Evolutionary conservation across 2,888 invertebrate genomes (phyloP).

Genomic region (Eurytoma adleriae): DNA sequence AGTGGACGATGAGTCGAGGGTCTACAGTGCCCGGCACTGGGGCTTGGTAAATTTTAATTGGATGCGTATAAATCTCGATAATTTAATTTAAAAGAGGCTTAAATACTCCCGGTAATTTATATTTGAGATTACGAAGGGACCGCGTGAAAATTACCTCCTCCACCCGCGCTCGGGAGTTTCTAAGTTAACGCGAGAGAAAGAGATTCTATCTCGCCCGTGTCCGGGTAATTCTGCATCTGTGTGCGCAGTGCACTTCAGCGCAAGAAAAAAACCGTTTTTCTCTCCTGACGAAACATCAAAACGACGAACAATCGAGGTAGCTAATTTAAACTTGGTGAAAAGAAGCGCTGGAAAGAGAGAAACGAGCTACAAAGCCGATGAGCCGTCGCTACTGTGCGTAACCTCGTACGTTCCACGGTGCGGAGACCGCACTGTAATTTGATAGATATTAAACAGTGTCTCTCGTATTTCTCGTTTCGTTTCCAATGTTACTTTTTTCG

Average conservation of each 20-base stretch:
- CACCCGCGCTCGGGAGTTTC: conserved; percentile 16
- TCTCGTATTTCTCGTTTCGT: neutral
- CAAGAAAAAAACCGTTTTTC: neutral
- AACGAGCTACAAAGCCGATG: neutral
- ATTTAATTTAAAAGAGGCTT: conserved; percentile 57
- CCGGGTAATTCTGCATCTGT: neutral
- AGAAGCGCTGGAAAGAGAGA: conserved; percentile 3
- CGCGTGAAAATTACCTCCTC: conserved; percentile 47
- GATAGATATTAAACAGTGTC: conserved; percentile 15
- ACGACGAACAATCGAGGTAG: too few relatives aligned
- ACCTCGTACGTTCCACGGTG: neutral
- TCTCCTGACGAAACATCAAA: neutral
- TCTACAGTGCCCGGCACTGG: neutral
- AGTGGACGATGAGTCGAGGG: neutral
- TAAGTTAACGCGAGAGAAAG: conserved; percentile 31
- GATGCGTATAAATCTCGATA: conserved; percentile 57
- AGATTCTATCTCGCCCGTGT: neutral
- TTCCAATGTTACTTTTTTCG: neutral
- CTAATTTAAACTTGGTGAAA: neutral
- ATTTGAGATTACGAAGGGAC: conserved; percentile 48
- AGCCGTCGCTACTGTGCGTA: neutral
- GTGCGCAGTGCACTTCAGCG: neutral
- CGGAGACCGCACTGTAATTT: neutral
- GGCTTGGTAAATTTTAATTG: conserved; percentile 51
- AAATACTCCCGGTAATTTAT: conserved; percentile 53